These are phyloP conservation scores for Meles meles DNA, from an alignment of 2,113 vertebrate genomes.

Conservation along the genomic window DNA sequence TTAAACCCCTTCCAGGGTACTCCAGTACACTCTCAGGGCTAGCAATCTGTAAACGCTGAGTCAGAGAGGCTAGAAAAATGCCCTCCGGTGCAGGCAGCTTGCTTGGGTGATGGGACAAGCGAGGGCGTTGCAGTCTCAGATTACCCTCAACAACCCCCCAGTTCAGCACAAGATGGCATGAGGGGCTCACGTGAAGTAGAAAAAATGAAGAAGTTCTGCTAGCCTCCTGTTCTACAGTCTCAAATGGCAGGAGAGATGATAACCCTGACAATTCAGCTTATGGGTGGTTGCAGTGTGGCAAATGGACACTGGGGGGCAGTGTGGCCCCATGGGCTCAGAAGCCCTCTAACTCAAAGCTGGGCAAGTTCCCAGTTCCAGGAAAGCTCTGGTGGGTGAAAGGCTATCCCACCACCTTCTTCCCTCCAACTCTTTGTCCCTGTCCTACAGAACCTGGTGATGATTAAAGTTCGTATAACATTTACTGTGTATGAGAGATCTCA, in stretches of 20 bases:
- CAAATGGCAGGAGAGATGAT: not conserved
- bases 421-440: not conserved
- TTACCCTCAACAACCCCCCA: not conserved
- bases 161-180: no score
- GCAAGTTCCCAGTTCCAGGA: accelerated
- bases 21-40: not conserved
- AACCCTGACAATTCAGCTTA: not conserved
- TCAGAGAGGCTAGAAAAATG: not conserved
- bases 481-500: not conserved
- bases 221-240: not conserved
- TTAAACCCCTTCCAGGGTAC: not conserved
- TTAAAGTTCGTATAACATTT: not conserved
- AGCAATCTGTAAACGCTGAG: not conserved
- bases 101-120: not conserved
- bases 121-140: not conserved
- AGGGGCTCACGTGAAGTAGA: not conserved
- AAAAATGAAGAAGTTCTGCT: not conserved
- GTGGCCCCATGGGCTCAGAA: not conserved
- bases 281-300: not conserved
- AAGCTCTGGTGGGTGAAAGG: not conserved
- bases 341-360: no score
- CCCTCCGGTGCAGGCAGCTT: not conserved
- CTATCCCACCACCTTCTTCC: not conserved
- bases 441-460: not conserved
- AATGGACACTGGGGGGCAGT: not conserved